Conservation (phyloP, 2,797 vertebrate genomes). For the Ataeniobius toweri region DNA sequence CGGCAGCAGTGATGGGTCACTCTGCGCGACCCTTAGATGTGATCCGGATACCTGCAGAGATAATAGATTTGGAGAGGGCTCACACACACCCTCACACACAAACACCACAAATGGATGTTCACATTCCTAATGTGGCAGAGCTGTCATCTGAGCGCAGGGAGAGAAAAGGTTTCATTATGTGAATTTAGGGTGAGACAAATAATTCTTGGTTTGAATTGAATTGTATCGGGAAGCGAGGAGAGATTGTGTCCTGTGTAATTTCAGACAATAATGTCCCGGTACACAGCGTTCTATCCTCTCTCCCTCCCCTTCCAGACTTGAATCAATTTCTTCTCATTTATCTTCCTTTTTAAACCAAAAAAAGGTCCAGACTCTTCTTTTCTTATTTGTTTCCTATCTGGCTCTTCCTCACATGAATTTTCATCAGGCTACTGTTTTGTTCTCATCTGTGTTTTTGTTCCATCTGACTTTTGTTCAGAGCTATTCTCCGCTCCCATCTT, state of each 20-base stretch:
- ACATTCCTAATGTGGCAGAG: slow-evolving; percentile 62
- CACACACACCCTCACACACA: slow-evolving; percentile 19
- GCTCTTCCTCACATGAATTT: slow-evolving; percentile 10
- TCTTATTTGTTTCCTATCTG: not conserved
- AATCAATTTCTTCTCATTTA: slow-evolving; percentile 49
- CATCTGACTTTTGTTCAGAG: slow-evolving; percentile 1
- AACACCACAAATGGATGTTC: slow-evolving; percentile 37
- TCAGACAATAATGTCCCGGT: slow-evolving; percentile 52
- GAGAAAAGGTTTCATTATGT: slow-evolving; percentile 8
- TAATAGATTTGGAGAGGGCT: slow-evolving; percentile 68
- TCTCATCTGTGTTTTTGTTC: not conserved
- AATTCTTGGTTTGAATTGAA: slow-evolving; percentile 42
- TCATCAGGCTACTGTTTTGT: slow-evolving; percentile 1
- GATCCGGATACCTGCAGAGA: slow-evolving; percentile 66
- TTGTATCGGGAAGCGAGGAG: slow-evolving; percentile 26
- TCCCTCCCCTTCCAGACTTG: slow-evolving; percentile 22
- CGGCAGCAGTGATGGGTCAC: slow-evolving; percentile 53
- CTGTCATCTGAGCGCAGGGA: slow-evolving; percentile 53
- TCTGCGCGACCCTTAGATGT: slow-evolving; percentile 48
- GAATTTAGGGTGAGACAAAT: slow-evolving; percentile 42
- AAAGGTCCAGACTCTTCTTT: not conserved
- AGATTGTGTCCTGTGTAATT: slow-evolving; percentile 56
- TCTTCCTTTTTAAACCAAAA: slow-evolving; percentile 34
- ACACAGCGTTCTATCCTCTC: slow-evolving; percentile 48
- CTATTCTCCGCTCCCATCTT: slow-evolving; percentile 14